Evolutionary conservation across 2,797 vertebrate genomes (phyloP).

Genomic region (Hydrolagus colliei): DNA sequence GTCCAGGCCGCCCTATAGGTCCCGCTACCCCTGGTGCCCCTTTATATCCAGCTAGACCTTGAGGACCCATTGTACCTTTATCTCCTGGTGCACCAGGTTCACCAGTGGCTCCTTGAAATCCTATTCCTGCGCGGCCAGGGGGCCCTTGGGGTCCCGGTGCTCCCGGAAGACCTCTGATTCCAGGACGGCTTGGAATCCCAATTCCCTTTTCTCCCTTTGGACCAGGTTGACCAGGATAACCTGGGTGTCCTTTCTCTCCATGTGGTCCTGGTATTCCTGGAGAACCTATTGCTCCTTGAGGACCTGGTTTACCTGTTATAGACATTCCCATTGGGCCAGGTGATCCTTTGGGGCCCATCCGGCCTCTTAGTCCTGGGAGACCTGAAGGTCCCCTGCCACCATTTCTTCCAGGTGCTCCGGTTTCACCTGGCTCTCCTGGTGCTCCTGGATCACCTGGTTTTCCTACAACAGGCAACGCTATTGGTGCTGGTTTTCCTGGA

Average conservation of each 20-base stretch:
- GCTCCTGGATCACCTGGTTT: conserved; percentile 78
- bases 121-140: conserved; percentile 70
- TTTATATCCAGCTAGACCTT: conserved; percentile 66
- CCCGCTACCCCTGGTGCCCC: conserved; percentile 80
- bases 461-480: conserved; percentile 70
- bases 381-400: conserved; percentile 71
- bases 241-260: conserved; percentile 78
- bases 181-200: conserved; percentile 70
- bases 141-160: conserved; percentile 66
- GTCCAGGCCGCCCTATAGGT: conserved; percentile 75
- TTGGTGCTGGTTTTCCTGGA: conserved; percentile 68
- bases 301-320: conserved; percentile 74
- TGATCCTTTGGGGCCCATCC: conserved; percentile 64
- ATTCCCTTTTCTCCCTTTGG: conserved; percentile 75
- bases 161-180: conserved; percentile 75
- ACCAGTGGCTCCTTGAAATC: conserved; percentile 78
- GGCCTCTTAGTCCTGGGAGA: conserved; percentile 72
- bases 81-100: conserved; percentile 77
- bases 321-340: conserved; percentile 76
- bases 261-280: conserved; percentile 70
- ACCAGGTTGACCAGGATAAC: conserved; percentile 72
- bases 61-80: conserved; percentile 74
- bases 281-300: conserved; percentile 63
- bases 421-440: conserved; percentile 74
- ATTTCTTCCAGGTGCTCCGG: conserved; percentile 70